phyloP scores from a whole-genome alignment of 2,888 invertebrate species.

The Zeuzera pyrina region DNA sequence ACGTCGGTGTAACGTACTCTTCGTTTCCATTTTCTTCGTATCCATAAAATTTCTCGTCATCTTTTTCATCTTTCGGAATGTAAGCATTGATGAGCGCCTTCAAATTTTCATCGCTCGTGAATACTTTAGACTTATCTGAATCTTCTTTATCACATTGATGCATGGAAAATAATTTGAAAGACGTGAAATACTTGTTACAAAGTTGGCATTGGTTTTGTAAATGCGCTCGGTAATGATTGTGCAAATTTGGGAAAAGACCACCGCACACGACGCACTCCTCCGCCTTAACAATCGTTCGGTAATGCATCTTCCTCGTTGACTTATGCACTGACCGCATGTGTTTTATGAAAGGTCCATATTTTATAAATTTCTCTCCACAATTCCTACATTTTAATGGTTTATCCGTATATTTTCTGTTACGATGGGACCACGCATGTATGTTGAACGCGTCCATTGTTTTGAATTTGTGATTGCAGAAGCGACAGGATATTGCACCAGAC shows the following conservation, averaged over 20 bases:
- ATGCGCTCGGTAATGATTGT: slow-evolving; percentile 76
- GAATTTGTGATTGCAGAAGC: slow-evolving; percentile 61
- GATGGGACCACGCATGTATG: slow-evolving; percentile 62
- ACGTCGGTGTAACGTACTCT: slow-evolving; percentile 15
- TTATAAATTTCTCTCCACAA: slow-evolving; percentile 56
- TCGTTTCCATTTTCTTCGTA: slow-evolving; percentile 30
- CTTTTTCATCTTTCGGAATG: slow-evolving; percentile 48
- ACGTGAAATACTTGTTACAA: slow-evolving; percentile 60
- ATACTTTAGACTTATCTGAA: slow-evolving; percentile 49
- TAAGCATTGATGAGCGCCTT: slow-evolving; percentile 43
- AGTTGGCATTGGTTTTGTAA: slow-evolving; percentile 67
- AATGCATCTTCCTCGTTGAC: slow-evolving; percentile 50
- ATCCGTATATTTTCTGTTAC: slow-evolving; percentile 57
- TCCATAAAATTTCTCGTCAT: slow-evolving; percentile 57
- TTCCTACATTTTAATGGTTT: slow-evolving; percentile 57
- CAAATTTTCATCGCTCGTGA: slow-evolving; percentile 45
- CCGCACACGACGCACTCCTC: slow-evolving; percentile 75
- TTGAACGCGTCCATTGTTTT: slow-evolving; percentile 65
- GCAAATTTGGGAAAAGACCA: slow-evolving; percentile 72
- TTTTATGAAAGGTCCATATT: slow-evolving; percentile 58
- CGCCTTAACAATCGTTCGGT: slow-evolving; percentile 51
- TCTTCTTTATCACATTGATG: slow-evolving; percentile 53
- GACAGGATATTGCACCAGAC: slow-evolving; percentile 61
- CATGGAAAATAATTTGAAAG: slow-evolving; percentile 38
- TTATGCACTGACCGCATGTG: slow-evolving; percentile 57